Evolutionary conservation across 2,888 invertebrate species (phyloP).

Genomic region (Zonitis immaculata): DNA sequence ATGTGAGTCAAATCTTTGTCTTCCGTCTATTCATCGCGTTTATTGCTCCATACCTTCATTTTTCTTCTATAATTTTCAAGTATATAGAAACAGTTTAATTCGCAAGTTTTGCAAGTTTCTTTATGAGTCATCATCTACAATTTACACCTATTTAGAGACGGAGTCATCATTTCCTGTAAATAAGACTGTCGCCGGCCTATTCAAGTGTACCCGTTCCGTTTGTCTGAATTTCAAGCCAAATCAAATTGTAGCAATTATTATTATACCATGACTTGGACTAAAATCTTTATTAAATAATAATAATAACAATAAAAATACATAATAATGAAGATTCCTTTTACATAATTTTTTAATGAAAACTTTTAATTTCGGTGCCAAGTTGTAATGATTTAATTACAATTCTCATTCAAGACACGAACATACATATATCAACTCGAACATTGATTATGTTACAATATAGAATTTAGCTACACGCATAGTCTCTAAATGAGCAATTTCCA

Average conservation of each 20-base stretch:
- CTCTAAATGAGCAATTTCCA: background rate
- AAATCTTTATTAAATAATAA: too few relatives aligned
- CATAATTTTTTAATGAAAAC: background rate
- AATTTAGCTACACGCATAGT: background rate
- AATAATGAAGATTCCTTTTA: too few relatives aligned
- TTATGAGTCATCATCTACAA: background rate
- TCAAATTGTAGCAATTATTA: background rate
- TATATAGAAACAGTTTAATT: too few relatives aligned
- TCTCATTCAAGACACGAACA: background rate
- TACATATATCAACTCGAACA: too few relatives aligned
- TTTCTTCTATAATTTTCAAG: too few relatives aligned
- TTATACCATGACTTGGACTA: too few relatives aligned
- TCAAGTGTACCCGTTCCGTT: background rate
- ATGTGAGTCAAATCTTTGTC: constrained; percentile 33
- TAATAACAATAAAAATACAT: too few relatives aligned
- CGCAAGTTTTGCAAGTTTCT: background rate
- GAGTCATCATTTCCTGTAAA: background rate
- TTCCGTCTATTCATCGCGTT: constrained; percentile 22
- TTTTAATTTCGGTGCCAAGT: background rate
- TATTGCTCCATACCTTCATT: too few relatives aligned
- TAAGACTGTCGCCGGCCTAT: background rate
- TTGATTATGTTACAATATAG: too few relatives aligned
- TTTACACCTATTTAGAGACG: background rate
- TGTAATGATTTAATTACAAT: background rate
- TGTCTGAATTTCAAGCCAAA: background rate